These are phyloP conservation scores for Dasypolia templi DNA, from an alignment of 2,888 invertebrate species.

Conservation along the genomic window DNA sequence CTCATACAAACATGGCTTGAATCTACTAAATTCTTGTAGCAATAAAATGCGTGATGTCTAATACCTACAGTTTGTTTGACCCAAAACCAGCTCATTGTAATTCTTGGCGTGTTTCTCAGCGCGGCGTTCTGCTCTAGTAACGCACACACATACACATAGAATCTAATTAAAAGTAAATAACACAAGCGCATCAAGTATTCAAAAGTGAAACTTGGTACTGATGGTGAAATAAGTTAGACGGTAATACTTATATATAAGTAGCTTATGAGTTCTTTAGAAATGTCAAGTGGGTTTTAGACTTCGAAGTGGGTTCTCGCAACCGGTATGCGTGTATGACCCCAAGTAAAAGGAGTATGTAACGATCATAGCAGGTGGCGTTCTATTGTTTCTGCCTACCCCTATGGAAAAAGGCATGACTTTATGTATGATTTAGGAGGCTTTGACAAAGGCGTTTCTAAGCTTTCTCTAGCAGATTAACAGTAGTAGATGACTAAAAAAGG, in stretches of 20 bases:
- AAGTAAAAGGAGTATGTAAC: too few species aligned
- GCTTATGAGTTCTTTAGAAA: background rate
- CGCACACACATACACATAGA: constrained; percentile 22
- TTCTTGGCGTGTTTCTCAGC: constrained; percentile 49
- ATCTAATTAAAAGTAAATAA: constrained; percentile 44
- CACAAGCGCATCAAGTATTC: constrained; percentile 3
- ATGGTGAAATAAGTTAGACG: constrained; percentile 23
- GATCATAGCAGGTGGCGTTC: too few species aligned
- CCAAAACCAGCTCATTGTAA: constrained; percentile 47
- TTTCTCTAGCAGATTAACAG: too few species aligned
- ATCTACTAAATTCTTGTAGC: background rate
- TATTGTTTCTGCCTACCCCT: too few species aligned
- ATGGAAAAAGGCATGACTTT: too few species aligned
- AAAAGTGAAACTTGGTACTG: constrained; percentile 45
- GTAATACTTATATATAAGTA: too few species aligned
- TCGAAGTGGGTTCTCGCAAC: too few species aligned
- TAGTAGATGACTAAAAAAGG: background rate
- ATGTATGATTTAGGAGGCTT: too few species aligned
- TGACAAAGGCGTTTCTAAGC: too few species aligned
- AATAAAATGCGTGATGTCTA: constrained; percentile 22
- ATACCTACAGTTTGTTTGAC: constrained; percentile 41
- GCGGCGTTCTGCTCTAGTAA: constrained; percentile 53
- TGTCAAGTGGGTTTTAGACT: too few species aligned
- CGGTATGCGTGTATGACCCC: too few species aligned
- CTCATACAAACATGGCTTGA: background rate